phyloP scores from a whole-genome alignment of 2,797 vertebrate species.

The Notoglanidium macrostoma region DNA sequence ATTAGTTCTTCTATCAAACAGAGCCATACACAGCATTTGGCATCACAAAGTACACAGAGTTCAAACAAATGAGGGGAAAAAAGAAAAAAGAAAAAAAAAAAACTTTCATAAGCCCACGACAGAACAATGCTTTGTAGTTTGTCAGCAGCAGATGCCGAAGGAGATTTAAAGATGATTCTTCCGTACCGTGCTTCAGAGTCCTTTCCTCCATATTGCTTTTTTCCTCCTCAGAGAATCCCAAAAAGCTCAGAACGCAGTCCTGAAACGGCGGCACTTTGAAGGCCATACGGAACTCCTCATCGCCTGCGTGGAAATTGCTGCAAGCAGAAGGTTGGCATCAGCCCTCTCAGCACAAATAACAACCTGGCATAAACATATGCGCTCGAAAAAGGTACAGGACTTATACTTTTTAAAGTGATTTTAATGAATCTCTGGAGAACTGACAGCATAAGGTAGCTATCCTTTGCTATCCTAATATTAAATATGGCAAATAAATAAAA shows the following conservation, averaged over 20 bases:
- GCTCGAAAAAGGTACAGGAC: constrained; percentile 1
- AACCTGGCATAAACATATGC: constrained; percentile 24
- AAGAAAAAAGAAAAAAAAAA: neutral
- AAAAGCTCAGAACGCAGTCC: constrained; percentile 91
- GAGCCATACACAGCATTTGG: neutral
- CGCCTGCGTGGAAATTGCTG: constrained; percentile 85
- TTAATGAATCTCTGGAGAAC: constrained; percentile 25
- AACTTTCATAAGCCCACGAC: neutral
- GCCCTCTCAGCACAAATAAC: constrained; percentile 24
- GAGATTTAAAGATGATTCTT: constrained; percentile 3
- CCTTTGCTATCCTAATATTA: neutral
- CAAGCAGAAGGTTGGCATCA: constrained; percentile 20
- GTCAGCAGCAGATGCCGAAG: neutral
- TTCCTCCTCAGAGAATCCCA: constrained; percentile 95
- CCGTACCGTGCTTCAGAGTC: constrained; percentile 91
- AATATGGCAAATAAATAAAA: neutral
- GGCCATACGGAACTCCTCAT: constrained; percentile 86
- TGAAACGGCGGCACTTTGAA: constrained; percentile 97
- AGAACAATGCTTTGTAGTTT: constrained; percentile 10
- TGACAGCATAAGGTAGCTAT: constrained; percentile 6
- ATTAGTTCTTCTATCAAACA: constrained; percentile 6
- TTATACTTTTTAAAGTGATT: constrained; percentile 23
- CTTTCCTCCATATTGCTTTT: constrained; percentile 95
- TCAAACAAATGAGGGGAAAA: neutral
- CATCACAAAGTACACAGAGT: constrained; percentile 4